phyloP scores from a whole-genome alignment of 2,113 vertebrate genomes.

The Anguilla japonica region DNA sequence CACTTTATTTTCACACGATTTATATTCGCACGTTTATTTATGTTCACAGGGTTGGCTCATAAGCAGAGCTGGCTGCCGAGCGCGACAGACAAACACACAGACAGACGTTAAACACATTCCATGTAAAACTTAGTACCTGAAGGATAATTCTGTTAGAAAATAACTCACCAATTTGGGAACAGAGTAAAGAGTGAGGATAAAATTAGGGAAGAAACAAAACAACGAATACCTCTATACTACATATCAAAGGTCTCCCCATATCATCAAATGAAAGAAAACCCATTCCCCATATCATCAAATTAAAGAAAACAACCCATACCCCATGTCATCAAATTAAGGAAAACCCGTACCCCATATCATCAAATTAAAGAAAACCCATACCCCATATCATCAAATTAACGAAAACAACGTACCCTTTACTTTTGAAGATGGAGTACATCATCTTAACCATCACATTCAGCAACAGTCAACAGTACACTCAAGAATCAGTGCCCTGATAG shows the following conservation, averaged over 20 bases:
- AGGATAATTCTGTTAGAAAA: conserved; percentile 24
- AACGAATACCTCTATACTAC: too few species aligned
- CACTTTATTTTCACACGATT: conserved; percentile 15
- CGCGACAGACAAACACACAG: neutral
- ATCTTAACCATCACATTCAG: neutral
- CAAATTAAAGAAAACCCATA: too few species aligned
- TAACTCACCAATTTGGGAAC: conserved; percentile 12
- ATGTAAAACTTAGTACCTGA: neutral
- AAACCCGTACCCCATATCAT: too few species aligned
- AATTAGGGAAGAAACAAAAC: neutral
- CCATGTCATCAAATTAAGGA: too few species aligned
- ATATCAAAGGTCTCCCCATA: too few species aligned
- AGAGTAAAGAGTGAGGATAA: neutral
- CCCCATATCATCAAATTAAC: too few species aligned
- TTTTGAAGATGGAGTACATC: neutral
- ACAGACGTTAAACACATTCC: neutral
- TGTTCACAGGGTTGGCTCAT: neutral
- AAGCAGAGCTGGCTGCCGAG: neutral
- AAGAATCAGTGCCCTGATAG: neutral
- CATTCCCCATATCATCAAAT: too few species aligned
- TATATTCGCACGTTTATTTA: neutral
- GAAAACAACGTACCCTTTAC: too few species aligned
- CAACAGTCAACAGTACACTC: neutral
- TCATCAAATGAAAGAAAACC: neutral
- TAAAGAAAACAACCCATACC: neutral